Base-by-base conservation (phyloP, 2,797 vertebrate genomes). In the Loris lydekkerianus region DNA sequence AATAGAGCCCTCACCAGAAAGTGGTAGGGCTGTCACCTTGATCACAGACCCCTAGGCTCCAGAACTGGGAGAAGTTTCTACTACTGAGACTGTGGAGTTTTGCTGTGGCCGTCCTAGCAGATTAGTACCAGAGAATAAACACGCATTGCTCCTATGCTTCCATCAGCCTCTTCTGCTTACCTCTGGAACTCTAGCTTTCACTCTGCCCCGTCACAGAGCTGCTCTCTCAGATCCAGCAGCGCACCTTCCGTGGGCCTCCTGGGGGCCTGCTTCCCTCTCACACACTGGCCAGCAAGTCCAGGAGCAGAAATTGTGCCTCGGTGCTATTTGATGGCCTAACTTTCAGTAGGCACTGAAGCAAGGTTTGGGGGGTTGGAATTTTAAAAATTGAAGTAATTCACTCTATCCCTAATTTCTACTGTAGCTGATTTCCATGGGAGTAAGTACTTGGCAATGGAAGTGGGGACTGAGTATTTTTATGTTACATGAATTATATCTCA, bases 401-500 rank as follows among this genome's bases (percentile, higher is more conserved):
- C 29, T 85, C 82, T 67, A 67, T 34, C 15, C 37, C 40, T 80
- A 49, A 86, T 86, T 93, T 75, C 34, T 89, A 31, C 60, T 37
- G 20, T 15, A 60, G 78, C 70, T 85, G 5, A 78, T 89, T 84
- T 84, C 43, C 14, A 13, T 29, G 37, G 37, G 46, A 49, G 56
- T 58, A 58, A 76, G 15, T 53, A 67, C 53, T 84, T 84, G 63
- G 61, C 31, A 90, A 15, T 40, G 67, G 46, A 72, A 85, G 37
- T 27, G 8, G 53, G 27, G 25, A 69, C 23, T 49, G 73, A 60
- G 5, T 80, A 58, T 73, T 86, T 78, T 94, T 69, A 90, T 80
- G 29, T 69, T 75, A 73, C 5, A 7, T 29, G 65, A 93, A 69
- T 95, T 92, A 61, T 40, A 43, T 86, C 31, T 94, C 49, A 92